phyloP scores from a whole-genome alignment of 2,113 vertebrate genomes.

The Fulmarus glacialis region DNA sequence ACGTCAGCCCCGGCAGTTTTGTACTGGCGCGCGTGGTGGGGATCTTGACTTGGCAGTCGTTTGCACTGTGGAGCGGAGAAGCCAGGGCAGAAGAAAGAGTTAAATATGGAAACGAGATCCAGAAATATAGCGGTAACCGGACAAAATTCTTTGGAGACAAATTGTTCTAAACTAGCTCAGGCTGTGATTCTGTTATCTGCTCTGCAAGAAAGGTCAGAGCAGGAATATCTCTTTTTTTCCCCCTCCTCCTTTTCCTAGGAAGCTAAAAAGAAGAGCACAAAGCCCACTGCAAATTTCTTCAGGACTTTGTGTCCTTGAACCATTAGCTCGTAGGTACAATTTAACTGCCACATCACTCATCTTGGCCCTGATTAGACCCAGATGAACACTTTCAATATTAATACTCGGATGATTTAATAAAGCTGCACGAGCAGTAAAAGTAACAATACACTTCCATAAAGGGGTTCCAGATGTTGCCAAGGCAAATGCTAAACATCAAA shows the following conservation, averaged over 20 bases:
- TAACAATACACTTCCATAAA: slow-evolving; percentile 76
- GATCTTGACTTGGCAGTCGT: not conserved
- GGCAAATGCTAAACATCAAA: slow-evolving; percentile 80
- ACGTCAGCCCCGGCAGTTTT: accelerated
- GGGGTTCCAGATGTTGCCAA: slow-evolving; percentile 80
- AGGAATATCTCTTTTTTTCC: not conserved
- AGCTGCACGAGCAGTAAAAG: slow-evolving; percentile 76
- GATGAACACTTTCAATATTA: slow-evolving; percentile 76
- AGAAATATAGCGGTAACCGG: not conserved
- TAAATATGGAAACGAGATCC: slow-evolving; percentile 47
- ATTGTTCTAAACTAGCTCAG: slow-evolving; percentile 52
- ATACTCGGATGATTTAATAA: slow-evolving; percentile 75
- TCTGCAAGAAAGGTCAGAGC: slow-evolving; percentile 32
- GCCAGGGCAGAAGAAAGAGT: slow-evolving; percentile 4
- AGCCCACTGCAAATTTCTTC: slow-evolving; percentile 4
- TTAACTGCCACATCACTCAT: slow-evolving; percentile 79
- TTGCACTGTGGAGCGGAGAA: not conserved
- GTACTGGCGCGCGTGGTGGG: not conserved
- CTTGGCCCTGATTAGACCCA: slow-evolving; percentile 81
- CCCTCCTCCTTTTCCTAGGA: not conserved
- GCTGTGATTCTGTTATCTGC: slow-evolving; percentile 43
- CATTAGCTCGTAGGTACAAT: slow-evolving; percentile 42
- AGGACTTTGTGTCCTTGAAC: slow-evolving; percentile 60
- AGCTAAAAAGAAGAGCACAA: slow-evolving; percentile 25
- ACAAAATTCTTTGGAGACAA: slow-evolving; percentile 60